Base-by-base conservation (phyloP, 2,888 invertebrate genomes). In the Drosophila multiciliata region DNA sequence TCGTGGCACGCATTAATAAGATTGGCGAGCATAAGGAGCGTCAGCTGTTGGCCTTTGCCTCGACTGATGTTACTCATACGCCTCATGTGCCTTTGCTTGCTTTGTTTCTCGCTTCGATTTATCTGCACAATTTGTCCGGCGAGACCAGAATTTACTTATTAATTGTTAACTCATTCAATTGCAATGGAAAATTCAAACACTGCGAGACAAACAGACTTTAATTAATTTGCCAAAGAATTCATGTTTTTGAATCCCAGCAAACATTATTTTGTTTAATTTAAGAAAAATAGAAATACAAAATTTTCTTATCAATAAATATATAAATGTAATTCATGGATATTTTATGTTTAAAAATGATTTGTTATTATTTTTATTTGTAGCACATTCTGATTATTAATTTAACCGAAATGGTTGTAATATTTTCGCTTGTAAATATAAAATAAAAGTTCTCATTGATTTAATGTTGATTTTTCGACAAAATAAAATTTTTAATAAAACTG, bases 41-140 rank as follows among this genome's bases (percentile, higher is more conserved):
- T 59, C 73, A 73, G 61, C 74, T 74, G 67, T 63, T 58, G 58
- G 58, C 61, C 73, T 72, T 59, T 60, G 62, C 40, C 52, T 45
- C 57, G 40, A 40, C 33, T 40, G 42, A 61, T 78, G 70, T 75
- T 83, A 70, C 85, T 79, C 79, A 84, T 84, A 82, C 68, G 82
- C 73, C 61, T 32, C 52, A 71, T 80, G 65, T 49, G 69, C 5
- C 6, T 38, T 38, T 15, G 57, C 15, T 57, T 55, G 36, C 33
- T 29, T 60, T 62, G 64, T 73, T 68, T 53, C 64, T 66, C 48
- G 53, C 64, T 68, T 68, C 67, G 57, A 73, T 73, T 73, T 70
- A 78, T 60, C 64, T 59, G 64, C 55, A 67, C 77, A 66, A 74
- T 77, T 78, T 78, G 65, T 63, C 58, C 29, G 63, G 45, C 54